phyloP scores from a whole-genome alignment of 2,113 vertebrate genomes.

The Mandrillus leucophaeus region DNA sequence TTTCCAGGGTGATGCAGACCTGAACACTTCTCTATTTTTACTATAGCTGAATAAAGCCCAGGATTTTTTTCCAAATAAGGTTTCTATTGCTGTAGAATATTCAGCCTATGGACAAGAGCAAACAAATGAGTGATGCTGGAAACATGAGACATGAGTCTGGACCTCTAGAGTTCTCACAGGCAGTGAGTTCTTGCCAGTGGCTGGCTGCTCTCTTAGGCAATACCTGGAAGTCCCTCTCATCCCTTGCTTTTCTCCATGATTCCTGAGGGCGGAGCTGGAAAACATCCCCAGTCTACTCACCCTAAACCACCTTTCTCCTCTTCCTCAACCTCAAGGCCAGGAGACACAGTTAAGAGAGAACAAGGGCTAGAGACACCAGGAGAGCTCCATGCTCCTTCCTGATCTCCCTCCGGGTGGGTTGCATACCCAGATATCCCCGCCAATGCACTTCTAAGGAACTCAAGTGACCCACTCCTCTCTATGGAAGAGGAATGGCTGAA shows the following conservation, averaged over 20 bases:
- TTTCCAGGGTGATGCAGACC: neutral
- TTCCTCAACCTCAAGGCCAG: neutral
- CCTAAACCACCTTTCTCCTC: neutral
- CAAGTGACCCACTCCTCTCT: rapidly evolving
- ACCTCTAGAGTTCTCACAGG: too few species aligned
- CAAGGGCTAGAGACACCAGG: neutral
- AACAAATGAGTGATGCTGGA: neutral
- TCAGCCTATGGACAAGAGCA: neutral
- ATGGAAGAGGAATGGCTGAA: rapidly evolving
- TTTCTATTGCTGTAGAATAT: neutral
- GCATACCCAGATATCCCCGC: rapidly evolving
- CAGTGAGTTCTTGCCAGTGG: neutral
- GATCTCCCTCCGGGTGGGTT: too few species aligned
- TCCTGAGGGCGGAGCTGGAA: neutral
- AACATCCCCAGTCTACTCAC: too few species aligned
- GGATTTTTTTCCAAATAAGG: neutral
- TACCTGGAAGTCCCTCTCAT: neutral
- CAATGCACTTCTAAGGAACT: too few species aligned
- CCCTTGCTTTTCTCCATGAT: neutral
- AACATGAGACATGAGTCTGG: neutral
- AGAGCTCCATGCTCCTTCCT: neutral
- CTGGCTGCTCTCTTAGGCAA: neutral
- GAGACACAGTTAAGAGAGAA: neutral
- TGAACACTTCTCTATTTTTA: neutral
- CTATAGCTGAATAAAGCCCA: neutral